These are phyloP conservation scores for Balanococcus diminutus DNA, from an alignment of 2,888 invertebrate genomes.

Conservation along the genomic window DNA sequence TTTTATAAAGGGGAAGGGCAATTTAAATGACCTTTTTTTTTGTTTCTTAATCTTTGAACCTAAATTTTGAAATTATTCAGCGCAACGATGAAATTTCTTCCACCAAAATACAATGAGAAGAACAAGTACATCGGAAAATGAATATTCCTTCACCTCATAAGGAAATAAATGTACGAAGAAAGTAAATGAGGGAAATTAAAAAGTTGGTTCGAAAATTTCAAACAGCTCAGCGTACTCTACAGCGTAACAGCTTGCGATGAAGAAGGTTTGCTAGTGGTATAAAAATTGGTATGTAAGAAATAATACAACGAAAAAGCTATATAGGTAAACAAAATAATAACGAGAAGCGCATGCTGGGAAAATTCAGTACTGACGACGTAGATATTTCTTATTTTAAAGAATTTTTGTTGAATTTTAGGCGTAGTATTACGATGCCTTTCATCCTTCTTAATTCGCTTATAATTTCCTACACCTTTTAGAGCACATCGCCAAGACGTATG, in stretches of 20 bases:
- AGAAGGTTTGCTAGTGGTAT: not conserved
- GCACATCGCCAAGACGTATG: not conserved
- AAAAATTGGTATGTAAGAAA: not conserved
- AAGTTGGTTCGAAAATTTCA: not conserved
- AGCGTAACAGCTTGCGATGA: not conserved
- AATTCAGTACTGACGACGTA: not conserved
- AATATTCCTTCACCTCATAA: not conserved
- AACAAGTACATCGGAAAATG: not conserved
- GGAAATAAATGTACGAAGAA: not conserved
- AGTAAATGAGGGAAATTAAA: not conserved
- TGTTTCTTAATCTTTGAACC: too few species aligned
- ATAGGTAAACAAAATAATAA: not conserved
- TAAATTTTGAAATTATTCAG: too few species aligned
- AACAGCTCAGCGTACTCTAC: not conserved
- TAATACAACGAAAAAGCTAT: not conserved
- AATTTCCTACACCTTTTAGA: not conserved
- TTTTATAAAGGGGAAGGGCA: too few species aligned
- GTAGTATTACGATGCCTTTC: not conserved
- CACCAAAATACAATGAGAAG: not conserved
- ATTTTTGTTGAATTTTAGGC: not conserved
- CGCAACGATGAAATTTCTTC: not conserved
- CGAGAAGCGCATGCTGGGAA: not conserved
- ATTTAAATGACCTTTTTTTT: too few species aligned
- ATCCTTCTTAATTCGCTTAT: not conserved
- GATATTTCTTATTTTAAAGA: not conserved